Base-by-base conservation (phyloP, 2,888 invertebrate genomes). In the Aporophyla lueneburgensis region DNA sequence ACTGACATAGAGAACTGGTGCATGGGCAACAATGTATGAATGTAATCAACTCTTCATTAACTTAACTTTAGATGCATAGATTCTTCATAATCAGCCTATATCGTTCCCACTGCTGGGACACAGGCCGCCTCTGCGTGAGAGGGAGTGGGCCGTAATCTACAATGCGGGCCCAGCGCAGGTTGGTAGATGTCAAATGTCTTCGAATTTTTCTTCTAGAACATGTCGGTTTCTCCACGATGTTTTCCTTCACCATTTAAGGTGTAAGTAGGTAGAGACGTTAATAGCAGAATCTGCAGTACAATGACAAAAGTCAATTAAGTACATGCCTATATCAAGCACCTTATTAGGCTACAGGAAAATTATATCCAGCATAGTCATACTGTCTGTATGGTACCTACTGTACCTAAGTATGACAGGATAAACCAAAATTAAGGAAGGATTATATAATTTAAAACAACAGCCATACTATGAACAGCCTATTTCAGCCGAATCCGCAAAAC, bases 361-460 rank as follows among this genome's bases (percentile, higher is more conserved):
- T n/a, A 49, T 71, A 27, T 27, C 21, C 27, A 27, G 19, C n/a
- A 24, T 19, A 33, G 12, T 24, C 40, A 9, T 46, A 33, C 16
- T 24, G 19, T 4, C 10, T 19, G 24, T 10, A 49, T 21, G 19
- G 12, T 16, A 46, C 43, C 40, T 40, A 40, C 40, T n/a, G n/a
- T n/a, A n/a, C n/a, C 43, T 46, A 12, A 14, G 5, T 71, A 19
- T 49, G 21, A 12, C 33, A 24, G 51, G 16, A 33, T 21, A 24
- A 53, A 43, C 27, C 24, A 40, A 59, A 53, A 81, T 10, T 9
- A 58, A 65, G 40, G 49, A 83, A 83, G 40, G 24, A 54, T 49
- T 63, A 61, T 21, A 33, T 9, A 46, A 3, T 0, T 19, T 27
- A 14, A 80, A 80, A 51, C 14, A 40, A 51, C 6, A 27, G 33